phyloP scores from a whole-genome alignment of 2,113 vertebrate genomes.

The Oncorhynchus nerka region DNA sequence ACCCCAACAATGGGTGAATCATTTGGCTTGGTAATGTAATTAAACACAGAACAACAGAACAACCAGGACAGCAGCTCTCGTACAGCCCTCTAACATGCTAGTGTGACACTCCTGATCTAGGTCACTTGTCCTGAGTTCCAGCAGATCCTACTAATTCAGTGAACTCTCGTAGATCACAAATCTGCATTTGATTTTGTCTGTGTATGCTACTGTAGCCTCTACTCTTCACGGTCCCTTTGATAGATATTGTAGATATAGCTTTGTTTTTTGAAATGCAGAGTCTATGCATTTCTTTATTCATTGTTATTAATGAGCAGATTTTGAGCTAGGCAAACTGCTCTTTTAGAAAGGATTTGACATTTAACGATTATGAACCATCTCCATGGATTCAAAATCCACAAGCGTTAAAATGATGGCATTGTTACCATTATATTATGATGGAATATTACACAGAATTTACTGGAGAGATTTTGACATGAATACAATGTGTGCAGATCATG shows the following conservation, averaged over 20 bases:
- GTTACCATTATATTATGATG: background rate
- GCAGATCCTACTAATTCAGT: background rate
- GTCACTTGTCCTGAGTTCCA: background rate
- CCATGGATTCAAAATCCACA: too few species aligned
- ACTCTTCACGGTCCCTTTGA: background rate
- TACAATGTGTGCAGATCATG: background rate
- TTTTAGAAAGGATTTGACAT: too few species aligned
- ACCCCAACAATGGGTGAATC: background rate
- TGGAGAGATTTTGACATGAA: background rate
- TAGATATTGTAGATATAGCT: too few species aligned
- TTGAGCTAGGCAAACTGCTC: too few species aligned
- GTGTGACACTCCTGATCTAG: constrained; percentile 1
- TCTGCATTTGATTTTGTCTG: background rate
- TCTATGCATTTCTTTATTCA: too few species aligned
- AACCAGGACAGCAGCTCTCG: background rate
- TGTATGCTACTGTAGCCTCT: background rate
- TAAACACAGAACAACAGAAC: background rate
- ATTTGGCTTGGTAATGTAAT: background rate
- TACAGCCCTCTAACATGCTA: background rate
- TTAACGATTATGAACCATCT: too few species aligned
- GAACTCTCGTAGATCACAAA: background rate
- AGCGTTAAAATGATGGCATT: too few species aligned
- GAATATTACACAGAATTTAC: background rate
- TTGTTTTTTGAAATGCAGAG: too few species aligned
- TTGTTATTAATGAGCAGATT: too few species aligned